These are phyloP conservation scores for Plebejus melissa DNA, from an alignment of 2,888 invertebrate species.

Conservation along the genomic window DNA sequence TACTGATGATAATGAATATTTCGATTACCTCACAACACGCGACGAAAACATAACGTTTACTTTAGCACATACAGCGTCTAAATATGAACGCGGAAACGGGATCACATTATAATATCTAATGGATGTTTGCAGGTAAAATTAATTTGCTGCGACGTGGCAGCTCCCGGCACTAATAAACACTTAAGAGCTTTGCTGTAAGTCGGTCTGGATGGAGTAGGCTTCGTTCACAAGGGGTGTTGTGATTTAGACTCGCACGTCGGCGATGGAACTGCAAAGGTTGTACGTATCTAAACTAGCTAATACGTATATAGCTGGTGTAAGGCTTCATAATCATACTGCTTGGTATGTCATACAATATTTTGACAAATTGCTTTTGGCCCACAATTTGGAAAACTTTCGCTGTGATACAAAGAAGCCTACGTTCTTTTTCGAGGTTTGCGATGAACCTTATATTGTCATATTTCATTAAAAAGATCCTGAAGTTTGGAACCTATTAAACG, in stretches of 20 bases:
- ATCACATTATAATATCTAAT: conserved; percentile 24
- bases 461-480: too few species aligned
- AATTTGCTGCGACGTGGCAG: conserved; percentile 28
- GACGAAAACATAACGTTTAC: conserved; percentile 1
- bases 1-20: neutral
- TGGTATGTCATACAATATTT: too few species aligned
- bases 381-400: too few species aligned
- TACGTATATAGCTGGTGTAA: too few species aligned
- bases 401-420: too few species aligned
- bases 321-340: too few species aligned
- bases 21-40: neutral
- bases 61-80: neutral
- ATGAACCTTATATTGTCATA: too few species aligned
- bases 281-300: too few species aligned
- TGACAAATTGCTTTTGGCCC: too few species aligned
- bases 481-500: too few species aligned
- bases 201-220: conserved; percentile 20
- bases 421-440: too few species aligned
- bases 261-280: neutral
- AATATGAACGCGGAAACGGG: conserved; percentile 16
- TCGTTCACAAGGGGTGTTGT: neutral
- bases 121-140: conserved; percentile 26
- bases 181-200: conserved; percentile 33
- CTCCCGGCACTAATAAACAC: conserved; percentile 31
- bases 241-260: neutral